These are phyloP conservation scores for Wasmannia auropunctata DNA, from an alignment of 1,140 invertebrate species.

Conservation along the genomic window DNA sequence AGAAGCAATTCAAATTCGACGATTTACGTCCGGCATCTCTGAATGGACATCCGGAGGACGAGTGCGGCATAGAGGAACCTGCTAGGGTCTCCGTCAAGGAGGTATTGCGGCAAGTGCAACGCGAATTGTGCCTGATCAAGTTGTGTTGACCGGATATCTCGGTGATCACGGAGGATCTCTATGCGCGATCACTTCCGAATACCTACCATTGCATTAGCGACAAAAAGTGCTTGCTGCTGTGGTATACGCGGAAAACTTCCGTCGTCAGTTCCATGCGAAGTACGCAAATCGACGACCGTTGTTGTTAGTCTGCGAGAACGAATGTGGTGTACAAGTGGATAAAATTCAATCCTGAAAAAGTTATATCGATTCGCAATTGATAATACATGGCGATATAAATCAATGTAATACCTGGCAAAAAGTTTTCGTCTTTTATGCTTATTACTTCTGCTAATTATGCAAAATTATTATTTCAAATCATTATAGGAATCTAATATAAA, in stretches of 20 bases:
- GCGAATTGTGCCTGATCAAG: conserved; percentile 84
- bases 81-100: conserved; percentile 41
- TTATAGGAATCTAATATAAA: neutral
- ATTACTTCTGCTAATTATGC: no score
- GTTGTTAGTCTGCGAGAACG: conserved; percentile 92
- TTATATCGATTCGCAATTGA: neutral
- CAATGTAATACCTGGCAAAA: neutral
- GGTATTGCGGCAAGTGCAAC: conserved; percentile 81
- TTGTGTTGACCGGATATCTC: conserved; percentile 85
- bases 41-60: neutral
- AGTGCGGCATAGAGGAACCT: neutral
- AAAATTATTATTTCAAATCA: neutral
- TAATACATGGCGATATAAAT: neutral
- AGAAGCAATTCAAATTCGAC: neutral
- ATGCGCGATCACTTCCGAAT: conserved; percentile 87
- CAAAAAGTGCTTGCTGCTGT: conserved; percentile 92
- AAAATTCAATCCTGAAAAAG: neutral
- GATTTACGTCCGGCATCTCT: neutral
- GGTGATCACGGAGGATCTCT: conserved; percentile 83
- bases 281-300: conserved; percentile 90
- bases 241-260: conserved; percentile 94
- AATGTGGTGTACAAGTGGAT: conserved; percentile 90
- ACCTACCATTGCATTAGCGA: conserved; percentile 90
- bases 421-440: neutral
- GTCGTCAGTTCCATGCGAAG: conserved; percentile 90